A percentile compares a stretch with the other conserved stretches of the same genome.
Conservation (phyloP, 2,888 invertebrate species). For the Phragmatobia fuliginosa region DNA sequence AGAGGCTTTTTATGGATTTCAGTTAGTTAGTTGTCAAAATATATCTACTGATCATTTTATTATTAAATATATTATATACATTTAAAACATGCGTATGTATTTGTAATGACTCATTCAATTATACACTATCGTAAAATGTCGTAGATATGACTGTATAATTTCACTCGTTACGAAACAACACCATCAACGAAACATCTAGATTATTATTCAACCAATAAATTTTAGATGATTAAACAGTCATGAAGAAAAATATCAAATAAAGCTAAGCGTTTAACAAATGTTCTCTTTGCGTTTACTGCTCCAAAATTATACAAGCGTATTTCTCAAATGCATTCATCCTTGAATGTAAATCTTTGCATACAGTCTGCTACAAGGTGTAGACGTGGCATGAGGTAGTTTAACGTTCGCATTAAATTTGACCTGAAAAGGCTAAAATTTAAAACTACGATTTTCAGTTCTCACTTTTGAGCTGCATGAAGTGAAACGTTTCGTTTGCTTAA, state of each 20-base stretch:
- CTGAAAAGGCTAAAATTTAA: constrained; percentile 32
- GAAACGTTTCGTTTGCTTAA: constrained; percentile 14
- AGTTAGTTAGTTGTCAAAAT: neutral
- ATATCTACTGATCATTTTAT: too few relatives aligned
- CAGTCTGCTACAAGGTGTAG: constrained; percentile 31
- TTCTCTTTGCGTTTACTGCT: neutral
- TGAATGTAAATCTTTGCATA: constrained; percentile 49
- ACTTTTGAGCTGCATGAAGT: neutral
- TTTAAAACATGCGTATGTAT: too few relatives aligned
- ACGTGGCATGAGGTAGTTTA: constrained; percentile 47
- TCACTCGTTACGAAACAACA: too few relatives aligned
- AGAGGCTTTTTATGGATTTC: neutral
- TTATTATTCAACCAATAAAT: too few relatives aligned
- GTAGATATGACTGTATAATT: too few relatives aligned
- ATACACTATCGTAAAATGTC: too few relatives aligned
- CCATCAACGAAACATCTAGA: too few relatives aligned
- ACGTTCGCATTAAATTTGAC: constrained; percentile 40
- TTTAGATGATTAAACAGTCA: too few relatives aligned
- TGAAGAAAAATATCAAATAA: neutral
- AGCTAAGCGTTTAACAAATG: neutral
- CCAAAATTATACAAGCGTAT: neutral
- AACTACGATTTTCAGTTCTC: constrained; percentile 19
- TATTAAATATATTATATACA: too few relatives aligned
- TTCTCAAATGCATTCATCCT: constrained; percentile 44
- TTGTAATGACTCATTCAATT: too few relatives aligned